Base-by-base conservation (phyloP, 2,113 vertebrate genomes). In the Phoenicopterus ruber region DNA sequence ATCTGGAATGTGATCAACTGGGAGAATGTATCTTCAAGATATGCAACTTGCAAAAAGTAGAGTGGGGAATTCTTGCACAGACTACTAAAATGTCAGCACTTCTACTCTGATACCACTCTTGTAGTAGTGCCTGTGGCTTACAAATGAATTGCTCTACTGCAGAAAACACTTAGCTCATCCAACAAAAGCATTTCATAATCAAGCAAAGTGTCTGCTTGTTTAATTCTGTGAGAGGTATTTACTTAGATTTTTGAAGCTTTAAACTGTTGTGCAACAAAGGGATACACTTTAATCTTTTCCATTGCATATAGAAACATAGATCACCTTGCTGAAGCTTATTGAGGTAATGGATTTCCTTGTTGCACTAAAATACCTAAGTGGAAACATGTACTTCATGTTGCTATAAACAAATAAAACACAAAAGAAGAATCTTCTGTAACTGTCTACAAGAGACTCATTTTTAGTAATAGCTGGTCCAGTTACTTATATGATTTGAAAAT, bases 1-100 rank as follows among this genome's bases (percentile, higher is more conserved):
- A 99, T 99, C 94, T 99, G 99, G 99, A 99, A 99, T 76, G 98
- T 99, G 44, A 98, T 99, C 97, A 99, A 98, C 98, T 99, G 99
- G 99, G 99, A 99, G 86, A 99, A 99, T 42, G 98, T 99, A 59
- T 96, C 96, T 32, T 98, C 99, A 71, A 98, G 99, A 97, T 99
- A 99, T 3, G 82, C 97, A 77, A 40, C 97, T 42, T 99, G 98
- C 94, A 99, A 98, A 96, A 99, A 99, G 96, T 99, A 98, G 98
- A 86, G 36, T 91, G 28, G 87, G 28, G 87, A 17, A 50, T 86
- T 92, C 17, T 88, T 76, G 13, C 40, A 77, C 11, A 67, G 82
- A 93, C 90, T 44, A 44, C 63, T 70, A 11, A 50, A 77, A 69
- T 80, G 49, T 90, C 86, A 66, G 67, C 57, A 86, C 29, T 94